Conservation (phyloP, 2,797 vertebrate genomes). For the Channa striata region DNA sequence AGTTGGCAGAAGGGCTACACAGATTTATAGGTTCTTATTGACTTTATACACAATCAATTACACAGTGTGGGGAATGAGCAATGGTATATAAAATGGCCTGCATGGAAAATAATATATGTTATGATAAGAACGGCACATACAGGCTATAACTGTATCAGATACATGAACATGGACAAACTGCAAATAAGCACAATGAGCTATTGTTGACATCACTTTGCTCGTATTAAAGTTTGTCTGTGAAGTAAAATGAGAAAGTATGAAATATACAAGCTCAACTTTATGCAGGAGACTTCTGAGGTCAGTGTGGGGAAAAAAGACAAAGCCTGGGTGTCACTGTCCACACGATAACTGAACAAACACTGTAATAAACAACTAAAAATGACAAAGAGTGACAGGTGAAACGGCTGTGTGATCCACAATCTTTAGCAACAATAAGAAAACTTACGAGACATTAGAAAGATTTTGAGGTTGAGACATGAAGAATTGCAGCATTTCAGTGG, state of each 20-base stretch:
- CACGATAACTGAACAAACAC: slow-evolving; percentile 3
- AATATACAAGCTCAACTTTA: slow-evolving; percentile 3
- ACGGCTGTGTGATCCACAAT: not conserved
- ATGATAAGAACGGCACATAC: not conserved
- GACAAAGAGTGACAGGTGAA: slow-evolving; percentile 1
- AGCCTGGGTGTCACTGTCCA: not conserved
- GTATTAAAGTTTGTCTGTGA: slow-evolving; percentile 30
- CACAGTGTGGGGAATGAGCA: not conserved
- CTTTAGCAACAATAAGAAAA: not conserved
- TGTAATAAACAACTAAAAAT: not conserved
- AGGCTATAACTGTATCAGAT: not conserved
- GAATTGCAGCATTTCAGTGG: slow-evolving; percentile 20
- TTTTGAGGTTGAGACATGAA: slow-evolving; percentile 9
- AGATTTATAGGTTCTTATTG: not conserved
- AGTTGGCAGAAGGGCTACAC: not conserved
- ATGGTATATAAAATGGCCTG: not conserved
- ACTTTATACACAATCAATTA: not conserved
- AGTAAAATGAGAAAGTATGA: slow-evolving; percentile 1
- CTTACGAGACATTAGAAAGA: not conserved
- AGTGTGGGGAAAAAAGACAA: not conserved
- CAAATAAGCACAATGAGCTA: slow-evolving; percentile 21
- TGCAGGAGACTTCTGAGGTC: slow-evolving; percentile 8
- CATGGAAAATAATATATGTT: not conserved
- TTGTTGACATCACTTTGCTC: slow-evolving; percentile 30
- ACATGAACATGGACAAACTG: slow-evolving; percentile 9